Evolutionary conservation across 2,888 invertebrate genomes (phyloP).

Genomic region (Venusia cambrica): DNA sequence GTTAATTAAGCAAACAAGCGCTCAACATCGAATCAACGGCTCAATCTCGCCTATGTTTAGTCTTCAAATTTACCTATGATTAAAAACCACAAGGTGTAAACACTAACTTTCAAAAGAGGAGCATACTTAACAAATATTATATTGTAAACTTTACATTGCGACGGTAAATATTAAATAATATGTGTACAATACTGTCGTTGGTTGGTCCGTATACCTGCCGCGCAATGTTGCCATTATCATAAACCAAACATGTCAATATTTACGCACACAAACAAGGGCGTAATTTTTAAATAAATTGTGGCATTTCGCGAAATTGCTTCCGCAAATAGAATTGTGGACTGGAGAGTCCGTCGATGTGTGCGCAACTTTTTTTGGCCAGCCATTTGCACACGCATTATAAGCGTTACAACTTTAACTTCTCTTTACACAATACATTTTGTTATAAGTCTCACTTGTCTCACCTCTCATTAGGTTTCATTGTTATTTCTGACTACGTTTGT

Average conservation of each 20-base stretch:
- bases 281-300: conserved; percentile 83
- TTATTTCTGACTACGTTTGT: not conserved
- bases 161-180: conserved; percentile 79
- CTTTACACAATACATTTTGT: no score
- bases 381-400: conserved; percentile 42
- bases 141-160: conserved; percentile 76
- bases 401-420: conserved; percentile 8
- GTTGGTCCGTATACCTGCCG: conserved; percentile 57
- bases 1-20: conserved; percentile 33
- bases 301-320: conserved; percentile 79
- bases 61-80: conserved; percentile 73
- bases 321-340: conserved; percentile 76
- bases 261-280: conserved; percentile 78
- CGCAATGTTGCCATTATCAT: conserved; percentile 80
- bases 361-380: conserved; percentile 63
- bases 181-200: conserved; percentile 72
- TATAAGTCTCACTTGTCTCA: no score
- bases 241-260: conserved; percentile 82
- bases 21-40: conserved; percentile 40
- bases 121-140: conserved; percentile 78
- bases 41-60: conserved; percentile 52
- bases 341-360: conserved; percentile 62
- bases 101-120: conserved; percentile 73
- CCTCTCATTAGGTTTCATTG: not conserved
- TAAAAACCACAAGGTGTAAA: conserved; percentile 72